phyloP scores from a whole-genome alignment of 2,797 vertebrate species.

The Xenops minutus region DNA sequence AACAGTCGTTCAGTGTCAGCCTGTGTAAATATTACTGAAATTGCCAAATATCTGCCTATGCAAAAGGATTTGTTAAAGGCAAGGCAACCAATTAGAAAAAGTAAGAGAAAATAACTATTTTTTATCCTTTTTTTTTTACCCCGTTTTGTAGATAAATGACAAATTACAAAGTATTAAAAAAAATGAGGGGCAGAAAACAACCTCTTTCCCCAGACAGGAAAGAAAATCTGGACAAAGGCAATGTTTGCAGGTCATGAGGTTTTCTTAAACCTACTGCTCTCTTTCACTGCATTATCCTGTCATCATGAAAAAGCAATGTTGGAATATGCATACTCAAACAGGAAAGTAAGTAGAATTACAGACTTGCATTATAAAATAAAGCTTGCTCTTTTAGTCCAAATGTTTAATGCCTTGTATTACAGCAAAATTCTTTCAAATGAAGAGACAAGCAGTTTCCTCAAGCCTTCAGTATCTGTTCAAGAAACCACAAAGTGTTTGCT shows the following conservation, averaged over 20 bases:
- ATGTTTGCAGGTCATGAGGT: not conserved
- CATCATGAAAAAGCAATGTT: not conserved
- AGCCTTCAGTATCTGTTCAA: not conserved
- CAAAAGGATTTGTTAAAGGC: not conserved
- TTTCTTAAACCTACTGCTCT: not conserved
- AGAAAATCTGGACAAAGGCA: not conserved
- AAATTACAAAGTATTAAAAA: not conserved
- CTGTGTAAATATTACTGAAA: not conserved
- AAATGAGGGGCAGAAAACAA: not conserved
- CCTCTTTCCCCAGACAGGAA: not conserved
- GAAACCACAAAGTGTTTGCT: not conserved
- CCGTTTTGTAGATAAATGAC: not conserved
- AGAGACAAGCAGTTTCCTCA: not conserved
- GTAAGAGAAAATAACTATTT: not conserved
- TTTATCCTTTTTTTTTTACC: not conserved
- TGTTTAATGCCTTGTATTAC: not conserved
- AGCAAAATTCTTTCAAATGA: not conserved
- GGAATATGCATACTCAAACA: not conserved
- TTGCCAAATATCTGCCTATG: not conserved
- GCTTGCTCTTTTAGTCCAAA: not conserved
- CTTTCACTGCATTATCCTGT: not conserved
- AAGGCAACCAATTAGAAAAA: not conserved
- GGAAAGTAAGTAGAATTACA: not conserved
- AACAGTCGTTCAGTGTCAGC: constrained; percentile 8
- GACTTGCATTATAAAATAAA: not conserved